These are phyloP conservation scores for Enteromius argenteus DNA, from an alignment of 2,797 vertebrate species.

Conservation along the genomic window DNA sequence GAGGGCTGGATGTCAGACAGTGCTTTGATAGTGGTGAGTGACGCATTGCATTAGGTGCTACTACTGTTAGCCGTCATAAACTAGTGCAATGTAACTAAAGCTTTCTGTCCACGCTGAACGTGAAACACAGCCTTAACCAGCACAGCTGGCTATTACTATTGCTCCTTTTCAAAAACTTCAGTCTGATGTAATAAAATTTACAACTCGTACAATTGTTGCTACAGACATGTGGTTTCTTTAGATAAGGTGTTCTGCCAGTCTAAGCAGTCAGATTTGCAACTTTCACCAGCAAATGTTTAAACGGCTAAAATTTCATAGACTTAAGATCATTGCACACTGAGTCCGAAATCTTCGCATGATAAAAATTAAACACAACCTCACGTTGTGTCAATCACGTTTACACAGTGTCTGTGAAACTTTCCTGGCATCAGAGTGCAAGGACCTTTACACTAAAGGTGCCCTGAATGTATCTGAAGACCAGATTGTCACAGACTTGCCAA, in stretches of 20 bases:
- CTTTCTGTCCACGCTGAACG: neutral
- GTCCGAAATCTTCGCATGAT: no score
- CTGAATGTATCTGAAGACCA: neutral
- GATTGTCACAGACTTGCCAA: neutral
- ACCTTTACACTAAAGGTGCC: neutral
- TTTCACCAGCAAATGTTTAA: neutral
- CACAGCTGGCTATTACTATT: neutral
- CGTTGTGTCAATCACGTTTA: no score
- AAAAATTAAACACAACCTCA: no score
- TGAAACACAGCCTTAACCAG: neutral
- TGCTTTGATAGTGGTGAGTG: constrained; percentile 90
- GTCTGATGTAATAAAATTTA: neutral
- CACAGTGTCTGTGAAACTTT: no score
- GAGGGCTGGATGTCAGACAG: constrained; percentile 87
- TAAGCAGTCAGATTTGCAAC: neutral
- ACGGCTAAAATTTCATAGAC: neutral
- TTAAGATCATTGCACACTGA: neutral
- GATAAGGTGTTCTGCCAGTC: neutral
- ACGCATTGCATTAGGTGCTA: neutral
- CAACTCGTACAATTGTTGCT: neutral
- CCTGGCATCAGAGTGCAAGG: no score
- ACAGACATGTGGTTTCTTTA: neutral
- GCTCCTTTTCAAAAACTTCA: neutral
- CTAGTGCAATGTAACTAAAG: neutral
- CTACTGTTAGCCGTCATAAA: neutral